Base-by-base conservation (phyloP, 2,888 invertebrate species). In the Andrena bicolor region DNA sequence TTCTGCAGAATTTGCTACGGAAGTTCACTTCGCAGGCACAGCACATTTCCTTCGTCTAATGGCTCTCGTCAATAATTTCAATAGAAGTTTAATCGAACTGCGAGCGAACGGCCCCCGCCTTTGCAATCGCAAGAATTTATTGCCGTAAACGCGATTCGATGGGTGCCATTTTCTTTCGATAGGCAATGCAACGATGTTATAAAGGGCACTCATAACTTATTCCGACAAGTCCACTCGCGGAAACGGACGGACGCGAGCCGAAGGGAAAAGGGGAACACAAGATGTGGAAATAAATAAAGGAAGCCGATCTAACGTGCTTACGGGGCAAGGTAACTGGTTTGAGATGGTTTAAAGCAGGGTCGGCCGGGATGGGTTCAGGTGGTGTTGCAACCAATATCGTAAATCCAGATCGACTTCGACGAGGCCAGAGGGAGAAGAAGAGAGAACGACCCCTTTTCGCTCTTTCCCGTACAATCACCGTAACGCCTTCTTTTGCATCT, bases 301-400 rank as follows among this genome's bases (percentile, higher is more conserved):
- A 87, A 87, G 86, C 84, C 85, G 86, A 84, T 84, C 80, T 80
- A 87, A 89, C 82, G 84, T 78, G 86, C 77, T 76, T 78, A 76
- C 87, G 76, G 72, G 6, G 74, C 63, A 82, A 85, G 80, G 80
- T 76, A 85, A 79, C 86, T 78, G 65, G 80, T 76, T 74, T 53
- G 81, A 83, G 83, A 88, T 88, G 83, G 85, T 85, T 88, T 89
- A 81, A 82, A 86, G 87, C 75, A 69, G 80, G 73, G 70, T 76
- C 26, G 61, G 70, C 60, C 51, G 84, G 86, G 84, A 75, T 82
- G 90, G 91, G 90, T 91, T 92, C 92, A 92, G 92, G 91, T 92
- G 92, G 90, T 88, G 88, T 88, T 89, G 88, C 90, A 90, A 91
- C 91, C 91, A 91, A 92, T 92, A 92, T 92, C 92, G 91, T 92